Base-by-base conservation (phyloP, 2,888 invertebrate species). In the Callyntrura guangdongensis region DNA sequence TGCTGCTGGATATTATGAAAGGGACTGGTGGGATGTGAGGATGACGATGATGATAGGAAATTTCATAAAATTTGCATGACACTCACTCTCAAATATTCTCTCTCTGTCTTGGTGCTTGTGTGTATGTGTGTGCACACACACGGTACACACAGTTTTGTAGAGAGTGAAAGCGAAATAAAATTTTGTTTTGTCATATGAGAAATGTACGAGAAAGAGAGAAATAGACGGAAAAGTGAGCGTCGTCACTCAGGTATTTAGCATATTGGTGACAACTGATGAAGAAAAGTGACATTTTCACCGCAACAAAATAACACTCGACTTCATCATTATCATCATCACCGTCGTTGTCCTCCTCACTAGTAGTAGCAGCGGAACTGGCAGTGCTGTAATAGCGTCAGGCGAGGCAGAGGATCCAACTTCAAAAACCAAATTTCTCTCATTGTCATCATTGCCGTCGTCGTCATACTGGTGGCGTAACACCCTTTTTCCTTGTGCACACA, bases 11-110 rank as follows among this genome's bases (percentile, higher is more conserved):
- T 67, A 69, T 83, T 69, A 79, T 49, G 83, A 20, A 3, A 59
- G 81, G 79, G 49, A 61, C 36, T 36, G 36, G 36, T 36, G 36
- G 6, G 36, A 36, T 4, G 36, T 67, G 49, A 36, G 45, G 86
- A 79, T 56, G 72, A 69, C 59, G 82, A 74, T 25, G 74, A 77
- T 53, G 74, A 53, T 61, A 79, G 90, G 86, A 86, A 90, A 90
- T 90, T 90, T 90, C 90, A 86, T 90, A 90, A 90, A 90, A 90
- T 90, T 90, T 86, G 90, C 86, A 90, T 90, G 90, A 90, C 90
- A 90, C 61, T 61, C 25, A 27, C 69, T 53, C 69, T 84, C 64
- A 36, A 17, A 59, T 47, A 20, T 47, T 64, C 20, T 59, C 12
- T 84, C 47, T 69, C 14, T 69, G 45, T 56, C 85, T 36, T 1